These are phyloP conservation scores for Myotis findleyi DNA, from an alignment of 2,797 vertebrate species.

Conservation along the genomic window DNA sequence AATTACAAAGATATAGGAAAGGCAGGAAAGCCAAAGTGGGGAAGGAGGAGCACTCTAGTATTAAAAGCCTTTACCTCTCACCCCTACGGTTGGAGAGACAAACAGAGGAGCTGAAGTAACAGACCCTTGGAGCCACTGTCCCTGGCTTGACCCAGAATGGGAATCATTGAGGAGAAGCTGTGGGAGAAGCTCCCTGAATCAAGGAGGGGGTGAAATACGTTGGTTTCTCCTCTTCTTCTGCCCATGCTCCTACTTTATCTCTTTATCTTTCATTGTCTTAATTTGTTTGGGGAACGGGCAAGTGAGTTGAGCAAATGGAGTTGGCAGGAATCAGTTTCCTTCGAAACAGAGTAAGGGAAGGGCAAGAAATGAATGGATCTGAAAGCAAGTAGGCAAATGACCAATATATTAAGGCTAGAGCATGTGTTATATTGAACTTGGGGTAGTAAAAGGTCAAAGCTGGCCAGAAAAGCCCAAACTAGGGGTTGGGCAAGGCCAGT, in stretches of 20 bases:
- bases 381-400: background rate
- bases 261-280: conserved; percentile 33
- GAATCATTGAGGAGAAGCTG: background rate
- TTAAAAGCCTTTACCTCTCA: background rate
- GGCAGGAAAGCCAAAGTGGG: background rate
- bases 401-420: background rate
- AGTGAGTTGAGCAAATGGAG: conserved; percentile 18
- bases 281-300: background rate
- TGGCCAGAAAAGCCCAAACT: conserved; percentile 6
- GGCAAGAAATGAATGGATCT: background rate
- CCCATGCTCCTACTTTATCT: background rate
- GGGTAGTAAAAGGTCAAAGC: background rate
- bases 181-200: background rate
- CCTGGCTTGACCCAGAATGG: background rate
- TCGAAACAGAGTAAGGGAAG: background rate
- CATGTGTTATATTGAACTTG: background rate
- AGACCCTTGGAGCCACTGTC: background rate
- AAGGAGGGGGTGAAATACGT: background rate
- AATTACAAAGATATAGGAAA: background rate
- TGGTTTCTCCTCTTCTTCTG: background rate
- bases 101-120: background rate
- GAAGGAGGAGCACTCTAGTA: background rate
- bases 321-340: conserved; percentile 28
- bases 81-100: background rate
- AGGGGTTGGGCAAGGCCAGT: background rate